phyloP scores from a whole-genome alignment of 2,797 vertebrate species.

The Babyrousa celebensis region DNA sequence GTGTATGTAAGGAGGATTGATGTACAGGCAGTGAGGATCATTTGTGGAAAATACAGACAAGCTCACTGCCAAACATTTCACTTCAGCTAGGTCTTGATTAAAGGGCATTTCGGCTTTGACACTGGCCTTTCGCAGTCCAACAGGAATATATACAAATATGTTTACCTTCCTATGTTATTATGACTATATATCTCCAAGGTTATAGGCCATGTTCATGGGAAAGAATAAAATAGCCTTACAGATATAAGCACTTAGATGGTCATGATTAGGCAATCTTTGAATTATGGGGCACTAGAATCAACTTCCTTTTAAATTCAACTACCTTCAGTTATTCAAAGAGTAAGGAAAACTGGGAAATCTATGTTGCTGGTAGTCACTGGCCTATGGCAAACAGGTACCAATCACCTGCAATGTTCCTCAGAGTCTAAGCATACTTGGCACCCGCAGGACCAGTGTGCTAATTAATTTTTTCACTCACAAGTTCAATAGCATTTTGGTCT shows the following conservation, averaged over 20 bases:
- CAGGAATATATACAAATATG: background rate
- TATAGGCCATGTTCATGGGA: background rate
- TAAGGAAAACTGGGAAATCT: background rate
- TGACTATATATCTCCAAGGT: background rate
- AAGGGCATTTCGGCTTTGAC: background rate
- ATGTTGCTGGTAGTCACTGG: background rate
- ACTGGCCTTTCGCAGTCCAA: background rate
- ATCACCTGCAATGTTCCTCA: background rate
- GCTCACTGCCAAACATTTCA: constrained; percentile 15
- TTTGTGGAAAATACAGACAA: background rate
- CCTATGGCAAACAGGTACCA: background rate
- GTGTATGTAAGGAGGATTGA: background rate
- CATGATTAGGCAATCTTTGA: background rate
- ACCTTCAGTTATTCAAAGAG: background rate
- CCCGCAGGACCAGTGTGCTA: background rate
- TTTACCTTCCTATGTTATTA: background rate
- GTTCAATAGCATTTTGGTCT: background rate
- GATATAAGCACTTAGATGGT: background rate
- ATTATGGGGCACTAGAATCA: background rate
- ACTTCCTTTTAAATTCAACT: background rate
- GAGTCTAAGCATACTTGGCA: background rate
- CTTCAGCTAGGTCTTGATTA: constrained; percentile 16
- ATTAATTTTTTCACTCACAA: background rate
- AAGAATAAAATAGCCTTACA: background rate
- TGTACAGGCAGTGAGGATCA: background rate